phyloP scores from a whole-genome alignment of 2,888 invertebrate species.

The Dioctria linearis region DNA sequence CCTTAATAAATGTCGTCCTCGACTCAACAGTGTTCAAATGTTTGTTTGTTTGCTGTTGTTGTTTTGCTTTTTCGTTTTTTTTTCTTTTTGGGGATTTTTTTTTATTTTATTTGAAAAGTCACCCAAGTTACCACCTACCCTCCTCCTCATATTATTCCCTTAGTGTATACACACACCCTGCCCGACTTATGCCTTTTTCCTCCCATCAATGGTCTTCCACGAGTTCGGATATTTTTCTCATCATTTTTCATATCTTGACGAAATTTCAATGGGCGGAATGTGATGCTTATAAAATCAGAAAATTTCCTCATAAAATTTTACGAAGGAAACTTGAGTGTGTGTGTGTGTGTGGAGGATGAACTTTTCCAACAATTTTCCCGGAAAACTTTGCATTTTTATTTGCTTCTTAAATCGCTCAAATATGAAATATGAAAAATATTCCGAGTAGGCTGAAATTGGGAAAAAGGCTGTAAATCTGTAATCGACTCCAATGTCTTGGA shows the following conservation, averaged over 20 bases:
- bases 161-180: background rate
- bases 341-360: background rate
- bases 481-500: constrained; percentile 11
- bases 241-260: background rate
- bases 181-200: background rate
- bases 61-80: background rate
- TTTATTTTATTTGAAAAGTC: no score
- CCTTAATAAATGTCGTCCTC: background rate
- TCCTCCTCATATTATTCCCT: no score
- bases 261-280: background rate
- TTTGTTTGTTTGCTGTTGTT: background rate
- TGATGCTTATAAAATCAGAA: constrained; percentile 20
- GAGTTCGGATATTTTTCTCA: background rate
- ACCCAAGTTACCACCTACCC: no score
- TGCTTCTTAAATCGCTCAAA: background rate
- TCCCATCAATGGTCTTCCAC: background rate
- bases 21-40: background rate
- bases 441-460: background rate
- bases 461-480: background rate
- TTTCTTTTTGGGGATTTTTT: background rate
- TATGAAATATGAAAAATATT: background rate
- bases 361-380: background rate
- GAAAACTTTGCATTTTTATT: background rate
- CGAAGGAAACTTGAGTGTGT: background rate
- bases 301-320: constrained; percentile 18